Evolutionary conservation across 2,797 vertebrate species (phyloP), one percentile per base, ranked within the genome.

Genomic region (Chloroceryle inda): DNA sequence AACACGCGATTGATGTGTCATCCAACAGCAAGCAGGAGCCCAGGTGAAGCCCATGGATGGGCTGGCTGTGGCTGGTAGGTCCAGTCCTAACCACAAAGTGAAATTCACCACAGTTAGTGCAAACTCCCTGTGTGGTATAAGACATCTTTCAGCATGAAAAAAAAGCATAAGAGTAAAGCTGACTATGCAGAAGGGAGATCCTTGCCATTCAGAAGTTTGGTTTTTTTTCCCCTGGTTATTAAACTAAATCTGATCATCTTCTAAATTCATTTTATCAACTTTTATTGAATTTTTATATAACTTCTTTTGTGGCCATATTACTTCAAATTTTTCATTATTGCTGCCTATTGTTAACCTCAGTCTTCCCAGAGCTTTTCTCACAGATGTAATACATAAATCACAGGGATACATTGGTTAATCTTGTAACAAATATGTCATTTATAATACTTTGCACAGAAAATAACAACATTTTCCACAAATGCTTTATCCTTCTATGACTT

Each of bases 331-430:
- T 94, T 95, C 77, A 74, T 94, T 92, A 91, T 27, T 86, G 42
- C 74, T 94, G 88, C 52, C 73, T 96, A 62, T 73, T 95, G 96
- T 95, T 93, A 95, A 95, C 89, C 85, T 95, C 86, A 91, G 38
- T 44, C 80, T 96, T 94, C 85, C 66, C 89, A 94, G 92, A 91
- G 92, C 44, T 88, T 82, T 67, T 77, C 74, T 95, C 59, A 61
- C 9, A 69, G 69, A 86, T 50, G 17, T 12, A 61, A 71, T 17
- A 13, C 67, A 82, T 95, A 95, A 96, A 96, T 95, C 94, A 94
- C 80, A 78, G 73, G 21, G 33, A 24, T 90, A 73, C 22, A 59
- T 69, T 37, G 23, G 85, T 35, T 94, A 92, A 94, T 93, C 77
- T 82, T 79, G 29, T 59, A 87, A 74, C 44, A 92, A 62, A 95